Evolutionary conservation across 1,140 invertebrate genomes (phyloP).

Genomic region (Pogonomyrmex californicus): DNA sequence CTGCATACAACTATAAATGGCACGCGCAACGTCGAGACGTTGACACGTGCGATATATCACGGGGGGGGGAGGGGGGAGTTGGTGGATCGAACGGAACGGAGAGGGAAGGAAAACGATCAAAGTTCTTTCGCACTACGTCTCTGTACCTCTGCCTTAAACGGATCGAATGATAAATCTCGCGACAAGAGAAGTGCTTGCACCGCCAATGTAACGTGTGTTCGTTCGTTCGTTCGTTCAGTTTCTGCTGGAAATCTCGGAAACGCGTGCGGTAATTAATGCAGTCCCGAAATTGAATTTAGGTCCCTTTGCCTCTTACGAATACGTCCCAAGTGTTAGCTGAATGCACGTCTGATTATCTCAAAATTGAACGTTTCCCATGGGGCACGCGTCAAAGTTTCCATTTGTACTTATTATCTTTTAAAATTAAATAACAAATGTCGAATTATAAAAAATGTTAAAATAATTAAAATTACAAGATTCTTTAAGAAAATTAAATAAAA

Average conservation of each 20-base stretch:
- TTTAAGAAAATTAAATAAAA: too few species aligned
- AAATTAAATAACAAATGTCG: not conserved
- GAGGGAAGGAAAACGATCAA: not conserved
- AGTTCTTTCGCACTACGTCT: not conserved
- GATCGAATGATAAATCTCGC: not conserved
- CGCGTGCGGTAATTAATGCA: not conserved
- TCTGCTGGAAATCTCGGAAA: not conserved
- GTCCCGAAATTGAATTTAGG: not conserved
- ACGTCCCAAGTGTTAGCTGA: not conserved
- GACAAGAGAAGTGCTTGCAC: not conserved
- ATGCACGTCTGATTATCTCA: not conserved
- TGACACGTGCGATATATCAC: constrained; percentile 36
- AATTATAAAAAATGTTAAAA: not conserved
- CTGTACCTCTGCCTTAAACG: not conserved
- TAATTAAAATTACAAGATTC: too few species aligned
- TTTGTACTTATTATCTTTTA: not conserved
- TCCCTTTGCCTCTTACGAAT: not conserved
- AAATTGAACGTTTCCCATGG: not conserved
- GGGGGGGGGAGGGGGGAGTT: not conserved
- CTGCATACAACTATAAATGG: constrained; percentile 72
- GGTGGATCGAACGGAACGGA: not conserved
- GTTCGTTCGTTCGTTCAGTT: not conserved
- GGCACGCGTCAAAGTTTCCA: not conserved
- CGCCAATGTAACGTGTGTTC: not conserved
- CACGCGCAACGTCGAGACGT: constrained; percentile 50